Evolutionary conservation across 2,888 invertebrate species (phyloP).

Genomic region (Pachliopta kotzebuea): DNA sequence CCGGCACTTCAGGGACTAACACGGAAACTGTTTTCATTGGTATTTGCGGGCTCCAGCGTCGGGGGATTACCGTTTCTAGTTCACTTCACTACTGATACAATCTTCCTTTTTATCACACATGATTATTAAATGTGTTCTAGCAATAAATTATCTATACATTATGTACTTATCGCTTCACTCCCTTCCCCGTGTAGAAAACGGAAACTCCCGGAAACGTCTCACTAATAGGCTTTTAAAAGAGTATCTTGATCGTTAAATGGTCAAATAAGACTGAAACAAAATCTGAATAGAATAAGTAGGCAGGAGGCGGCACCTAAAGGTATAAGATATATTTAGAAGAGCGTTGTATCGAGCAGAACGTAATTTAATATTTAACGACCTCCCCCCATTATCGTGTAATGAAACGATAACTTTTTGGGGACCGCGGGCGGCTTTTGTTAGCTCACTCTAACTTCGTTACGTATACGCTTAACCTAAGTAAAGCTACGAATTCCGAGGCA

Average conservation of each 20-base stretch:
- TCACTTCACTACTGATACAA: conserved; percentile 1
- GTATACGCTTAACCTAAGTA: conserved; percentile 7
- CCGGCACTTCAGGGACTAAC: not conserved
- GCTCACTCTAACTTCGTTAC: conserved; percentile 11
- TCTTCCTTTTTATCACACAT: too few species aligned
- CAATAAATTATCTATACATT: too few species aligned
- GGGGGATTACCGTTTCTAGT: conserved; percentile 6
- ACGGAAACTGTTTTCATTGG: conserved; percentile 14
- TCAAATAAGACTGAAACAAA: too few species aligned
- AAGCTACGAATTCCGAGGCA: conserved; percentile 6
- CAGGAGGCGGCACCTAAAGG: too few species aligned
- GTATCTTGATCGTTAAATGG: too few species aligned
- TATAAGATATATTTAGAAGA: too few species aligned
- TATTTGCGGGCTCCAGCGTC: not conserved
- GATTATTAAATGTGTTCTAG: too few species aligned
- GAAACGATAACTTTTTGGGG: conserved; percentile 16
- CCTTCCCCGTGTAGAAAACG: too few species aligned
- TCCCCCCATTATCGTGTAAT: conserved; percentile 12
- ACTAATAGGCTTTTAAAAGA: too few species aligned
- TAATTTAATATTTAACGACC: conserved; percentile 12
- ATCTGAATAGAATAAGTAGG: too few species aligned
- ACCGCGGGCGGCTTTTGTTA: not conserved
- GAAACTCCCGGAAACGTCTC: too few species aligned
- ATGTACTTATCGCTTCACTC: too few species aligned
- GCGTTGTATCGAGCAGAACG: not conserved